A percentile compares a stretch with the other conserved stretches of the same genome.
These are phyloP conservation scores for Hemiprocne comata DNA, from an alignment of 2,113 vertebrate genomes.

Conservation along the genomic window DNA sequence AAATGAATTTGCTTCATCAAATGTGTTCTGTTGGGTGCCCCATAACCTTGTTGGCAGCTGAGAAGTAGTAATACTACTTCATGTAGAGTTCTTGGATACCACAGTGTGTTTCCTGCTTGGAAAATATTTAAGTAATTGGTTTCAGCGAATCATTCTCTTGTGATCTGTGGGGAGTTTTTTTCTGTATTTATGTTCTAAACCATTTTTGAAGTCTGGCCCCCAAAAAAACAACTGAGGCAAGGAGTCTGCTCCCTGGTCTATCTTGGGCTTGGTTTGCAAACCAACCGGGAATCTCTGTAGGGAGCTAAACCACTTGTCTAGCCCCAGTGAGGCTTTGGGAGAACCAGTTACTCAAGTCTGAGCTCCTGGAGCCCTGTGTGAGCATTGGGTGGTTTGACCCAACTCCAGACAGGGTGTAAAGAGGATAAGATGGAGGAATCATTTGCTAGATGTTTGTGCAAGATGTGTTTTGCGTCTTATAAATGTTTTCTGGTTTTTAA, in stretches of 20 bases:
- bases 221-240: background rate
- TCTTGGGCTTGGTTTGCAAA: background rate
- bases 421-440: background rate
- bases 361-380: fast-evolving
- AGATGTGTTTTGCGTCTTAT: background rate
- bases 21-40: background rate
- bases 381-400: background rate
- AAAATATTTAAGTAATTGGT: conserved; percentile 15
- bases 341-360: background rate
- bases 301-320: fast-evolving
- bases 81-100: background rate
- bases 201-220: background rate
- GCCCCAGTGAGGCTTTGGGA: background rate
- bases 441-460: background rate
- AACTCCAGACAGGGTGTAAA: background rate
- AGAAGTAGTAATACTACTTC: background rate
- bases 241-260: background rate
- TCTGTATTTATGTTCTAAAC: background rate
- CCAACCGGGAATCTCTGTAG: background rate
- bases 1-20: background rate
- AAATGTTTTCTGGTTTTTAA: background rate
- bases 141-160: background rate
- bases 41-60: background rate
- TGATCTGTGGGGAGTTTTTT: background rate
- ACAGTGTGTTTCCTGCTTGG: background rate